Percentiles rank a stretch among this genome's conserved stretches.
Conservation (phyloP, 2,797 vertebrate genomes). For the Sebastes itinus region DNA sequence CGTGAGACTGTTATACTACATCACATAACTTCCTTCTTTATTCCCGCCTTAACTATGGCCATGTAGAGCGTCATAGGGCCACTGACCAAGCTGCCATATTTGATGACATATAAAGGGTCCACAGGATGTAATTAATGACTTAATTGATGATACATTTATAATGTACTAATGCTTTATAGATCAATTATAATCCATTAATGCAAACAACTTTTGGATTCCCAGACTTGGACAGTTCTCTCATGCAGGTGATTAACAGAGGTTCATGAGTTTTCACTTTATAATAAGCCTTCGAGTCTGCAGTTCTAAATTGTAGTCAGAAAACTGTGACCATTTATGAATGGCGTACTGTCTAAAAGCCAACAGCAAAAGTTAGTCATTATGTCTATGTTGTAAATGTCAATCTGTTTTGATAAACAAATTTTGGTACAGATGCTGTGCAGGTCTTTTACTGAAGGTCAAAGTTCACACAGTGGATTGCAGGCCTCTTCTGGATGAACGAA, state of each 20-base stretch:
- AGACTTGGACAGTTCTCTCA: too few species aligned
- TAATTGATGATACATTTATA: too few species aligned
- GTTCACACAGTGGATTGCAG: not conserved
- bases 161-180: too few species aligned
- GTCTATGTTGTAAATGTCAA: not conserved
- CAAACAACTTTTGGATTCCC: too few species aligned
- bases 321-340: too few species aligned
- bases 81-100: not conserved
- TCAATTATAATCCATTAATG: too few species aligned
- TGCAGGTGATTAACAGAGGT: too few species aligned
- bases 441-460: not conserved
- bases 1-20: too few species aligned
- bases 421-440: not conserved
- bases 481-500: not conserved
- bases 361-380: not conserved
- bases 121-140: not conserved
- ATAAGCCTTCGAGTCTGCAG: too few species aligned
- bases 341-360: not conserved
- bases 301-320: too few species aligned
- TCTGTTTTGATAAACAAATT: not conserved
- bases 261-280: too few species aligned
- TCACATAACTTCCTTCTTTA: too few species aligned
- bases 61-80: not conserved
- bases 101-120: not conserved
- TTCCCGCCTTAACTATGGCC: not conserved